These are phyloP conservation scores for Dromius quadrimaculatus DNA, from an alignment of 2,888 invertebrate genomes.

Conservation along the genomic window DNA sequence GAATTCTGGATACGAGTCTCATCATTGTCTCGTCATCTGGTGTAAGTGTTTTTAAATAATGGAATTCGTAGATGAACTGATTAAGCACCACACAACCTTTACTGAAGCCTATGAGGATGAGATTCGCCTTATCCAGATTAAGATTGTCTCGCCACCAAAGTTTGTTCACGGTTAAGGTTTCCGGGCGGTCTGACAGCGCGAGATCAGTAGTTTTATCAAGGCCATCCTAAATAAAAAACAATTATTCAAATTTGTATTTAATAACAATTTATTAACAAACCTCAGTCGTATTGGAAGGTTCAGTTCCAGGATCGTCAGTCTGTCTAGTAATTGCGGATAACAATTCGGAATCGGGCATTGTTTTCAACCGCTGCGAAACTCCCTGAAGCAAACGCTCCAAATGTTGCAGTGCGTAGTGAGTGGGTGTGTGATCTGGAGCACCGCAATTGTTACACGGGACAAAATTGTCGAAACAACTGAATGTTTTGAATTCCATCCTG, in stretches of 20 bases:
- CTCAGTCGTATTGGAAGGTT: slow-evolving; percentile 53
- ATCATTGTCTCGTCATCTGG: slow-evolving; percentile 74
- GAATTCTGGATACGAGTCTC: slow-evolving; percentile 75
- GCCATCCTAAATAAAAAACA: too few species aligned
- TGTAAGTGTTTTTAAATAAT: slow-evolving; percentile 77
- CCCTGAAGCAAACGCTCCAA: slow-evolving; percentile 75
- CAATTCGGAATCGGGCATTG: slow-evolving; percentile 71
- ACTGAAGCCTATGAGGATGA: slow-evolving; percentile 86
- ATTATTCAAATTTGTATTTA: background rate
- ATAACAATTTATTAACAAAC: slow-evolving; percentile 14
- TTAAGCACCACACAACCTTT: slow-evolving; percentile 95
- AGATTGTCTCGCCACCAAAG: slow-evolving; percentile 74
- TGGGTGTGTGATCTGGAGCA: slow-evolving; percentile 83
- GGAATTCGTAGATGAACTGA: slow-evolving; percentile 89
- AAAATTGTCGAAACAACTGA: slow-evolving; percentile 91
- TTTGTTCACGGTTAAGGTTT: slow-evolving; percentile 60
- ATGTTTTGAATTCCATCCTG: slow-evolving; percentile 85
- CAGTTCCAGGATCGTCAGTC: slow-evolving; percentile 31
- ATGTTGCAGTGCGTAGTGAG: slow-evolving; percentile 80
- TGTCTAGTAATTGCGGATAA: slow-evolving; percentile 59
- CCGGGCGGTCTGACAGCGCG: slow-evolving; percentile 35
- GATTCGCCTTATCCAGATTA: slow-evolving; percentile 71
- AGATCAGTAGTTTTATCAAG: slow-evolving; percentile 35
- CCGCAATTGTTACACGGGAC: slow-evolving; percentile 84
- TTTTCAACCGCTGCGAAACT: slow-evolving; percentile 70